Conservation (phyloP, 2,797 vertebrate genomes). For the Philypnodon macrostomus region DNA sequence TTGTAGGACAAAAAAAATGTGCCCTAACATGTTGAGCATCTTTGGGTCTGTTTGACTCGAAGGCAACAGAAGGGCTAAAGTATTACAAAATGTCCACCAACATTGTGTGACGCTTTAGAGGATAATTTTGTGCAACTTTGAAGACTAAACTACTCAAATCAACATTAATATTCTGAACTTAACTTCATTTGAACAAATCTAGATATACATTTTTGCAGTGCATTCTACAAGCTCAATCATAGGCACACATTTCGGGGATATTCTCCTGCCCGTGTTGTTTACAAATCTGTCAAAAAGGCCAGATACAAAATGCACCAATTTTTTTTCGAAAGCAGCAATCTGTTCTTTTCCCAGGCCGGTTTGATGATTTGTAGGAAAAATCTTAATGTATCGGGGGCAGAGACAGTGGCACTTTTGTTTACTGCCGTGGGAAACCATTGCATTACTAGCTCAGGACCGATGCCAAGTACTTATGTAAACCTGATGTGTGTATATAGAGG, state of each 20-base stretch:
- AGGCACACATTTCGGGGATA: constrained; percentile 42
- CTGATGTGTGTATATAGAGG: constrained; percentile 13
- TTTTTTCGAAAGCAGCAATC: constrained; percentile 49
- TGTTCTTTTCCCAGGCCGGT: constrained; percentile 49
- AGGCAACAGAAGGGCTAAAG: too few relatives aligned
- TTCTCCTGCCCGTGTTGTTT: constrained; percentile 41
- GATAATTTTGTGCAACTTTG: too few relatives aligned
- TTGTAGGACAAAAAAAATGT: too few relatives aligned
- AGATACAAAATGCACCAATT: constrained; percentile 17
- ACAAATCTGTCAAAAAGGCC: constrained; percentile 53
- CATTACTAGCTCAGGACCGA: constrained; percentile 43
- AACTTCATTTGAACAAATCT: too few relatives aligned
- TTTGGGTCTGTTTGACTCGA: too few relatives aligned
- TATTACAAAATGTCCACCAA: too few relatives aligned
- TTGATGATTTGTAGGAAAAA: constrained; percentile 45
- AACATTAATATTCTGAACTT: too few relatives aligned
- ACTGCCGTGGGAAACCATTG: constrained; percentile 42
- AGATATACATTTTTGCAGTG: too few relatives aligned
- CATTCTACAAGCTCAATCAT: constrained; percentile 37
- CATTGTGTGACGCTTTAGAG: too few relatives aligned
- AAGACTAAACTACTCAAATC: too few relatives aligned
- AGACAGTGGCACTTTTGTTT: constrained; percentile 59
- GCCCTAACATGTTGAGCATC: too few relatives aligned
- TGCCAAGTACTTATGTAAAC: constrained; percentile 58
- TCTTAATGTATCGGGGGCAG: constrained; percentile 51